These are phyloP conservation scores for Parasteatoda lunata DNA, from an alignment of 2,888 invertebrate genomes.

Conservation along the genomic window DNA sequence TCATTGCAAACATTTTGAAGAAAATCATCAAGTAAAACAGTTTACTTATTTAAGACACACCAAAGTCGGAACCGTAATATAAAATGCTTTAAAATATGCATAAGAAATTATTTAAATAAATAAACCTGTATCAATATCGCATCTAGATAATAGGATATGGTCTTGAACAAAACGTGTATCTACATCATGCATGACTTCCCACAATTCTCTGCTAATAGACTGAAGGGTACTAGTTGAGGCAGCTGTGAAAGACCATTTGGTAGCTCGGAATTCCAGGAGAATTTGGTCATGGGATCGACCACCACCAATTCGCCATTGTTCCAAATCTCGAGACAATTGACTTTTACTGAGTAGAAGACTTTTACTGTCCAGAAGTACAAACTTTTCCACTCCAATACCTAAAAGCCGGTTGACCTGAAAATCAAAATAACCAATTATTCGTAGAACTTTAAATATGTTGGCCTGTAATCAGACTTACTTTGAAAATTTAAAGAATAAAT, in stretches of 20 bases:
- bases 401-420: slow-evolving; percentile 77
- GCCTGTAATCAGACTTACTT: no score
- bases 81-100: no score
- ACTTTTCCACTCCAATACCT: slow-evolving; percentile 78
- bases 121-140: slow-evolving; percentile 66
- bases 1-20: no score
- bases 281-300: slow-evolving; percentile 79
- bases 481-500: no score
- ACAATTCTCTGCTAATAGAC: slow-evolving; percentile 77
- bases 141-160: slow-evolving; percentile 58
- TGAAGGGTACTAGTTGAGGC: slow-evolving; percentile 78
- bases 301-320: slow-evolving; percentile 80
- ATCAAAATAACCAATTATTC: background rate
- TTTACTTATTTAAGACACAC: no score
- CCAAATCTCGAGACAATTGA: slow-evolving; percentile 78
- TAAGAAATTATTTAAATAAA: no score
- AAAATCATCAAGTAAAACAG: no score
- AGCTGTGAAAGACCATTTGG: slow-evolving; percentile 78
- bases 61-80: no score
- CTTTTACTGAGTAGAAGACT: slow-evolving; percentile 78
- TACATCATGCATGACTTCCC: slow-evolving; percentile 80
- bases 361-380: slow-evolving; percentile 79
- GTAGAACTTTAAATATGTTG: no score
- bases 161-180: slow-evolving; percentile 74
- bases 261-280: slow-evolving; percentile 79